phyloP scores from a whole-genome alignment of 2,888 invertebrate species.

The Syritta pipiens region DNA sequence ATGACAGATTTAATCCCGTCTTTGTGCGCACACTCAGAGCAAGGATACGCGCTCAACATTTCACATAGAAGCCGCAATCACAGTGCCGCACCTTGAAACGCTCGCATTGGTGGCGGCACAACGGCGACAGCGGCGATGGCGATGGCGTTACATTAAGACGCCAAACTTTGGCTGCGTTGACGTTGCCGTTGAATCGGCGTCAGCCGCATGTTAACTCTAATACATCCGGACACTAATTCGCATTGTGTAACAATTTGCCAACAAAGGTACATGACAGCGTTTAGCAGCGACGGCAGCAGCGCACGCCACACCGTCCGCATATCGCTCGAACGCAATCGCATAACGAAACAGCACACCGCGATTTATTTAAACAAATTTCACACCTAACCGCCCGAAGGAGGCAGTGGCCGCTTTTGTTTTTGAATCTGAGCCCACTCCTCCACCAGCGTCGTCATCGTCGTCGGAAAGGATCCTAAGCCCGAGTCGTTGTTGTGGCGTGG shows the following conservation, averaged over 20 bases:
- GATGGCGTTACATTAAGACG: too few species aligned
- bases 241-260: slow-evolving; percentile 69
- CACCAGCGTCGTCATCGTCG: background rate
- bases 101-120: background rate
- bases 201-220: slow-evolving; percentile 58
- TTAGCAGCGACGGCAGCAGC: slow-evolving; percentile 40
- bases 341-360: background rate
- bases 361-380: slow-evolving; percentile 69
- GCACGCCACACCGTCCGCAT: slow-evolving; percentile 46
- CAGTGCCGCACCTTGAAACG: slow-evolving; percentile 33
- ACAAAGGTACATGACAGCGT: slow-evolving; percentile 68
- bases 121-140: too few species aligned
- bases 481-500: slow-evolving; percentile 48
- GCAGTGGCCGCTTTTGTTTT: slow-evolving; percentile 50
- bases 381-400: slow-evolving; percentile 62
- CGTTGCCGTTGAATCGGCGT: slow-evolving; percentile 10
- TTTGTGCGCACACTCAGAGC: slow-evolving; percentile 24
- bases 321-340: slow-evolving; percentile 65
- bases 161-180: slow-evolving; percentile 24
- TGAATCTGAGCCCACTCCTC: slow-evolving; percentile 45
- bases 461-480: slow-evolving; percentile 21
- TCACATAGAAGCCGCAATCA: slow-evolving; percentile 14
- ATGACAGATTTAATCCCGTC: slow-evolving; percentile 47
- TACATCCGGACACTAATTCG: slow-evolving; percentile 67
- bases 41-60: slow-evolving; percentile 35